Percentiles rank a stretch among this genome's conserved stretches.
phyloP scores from a whole-genome alignment of 2,888 invertebrate species.

The Ormyrus pomaceus region DNA sequence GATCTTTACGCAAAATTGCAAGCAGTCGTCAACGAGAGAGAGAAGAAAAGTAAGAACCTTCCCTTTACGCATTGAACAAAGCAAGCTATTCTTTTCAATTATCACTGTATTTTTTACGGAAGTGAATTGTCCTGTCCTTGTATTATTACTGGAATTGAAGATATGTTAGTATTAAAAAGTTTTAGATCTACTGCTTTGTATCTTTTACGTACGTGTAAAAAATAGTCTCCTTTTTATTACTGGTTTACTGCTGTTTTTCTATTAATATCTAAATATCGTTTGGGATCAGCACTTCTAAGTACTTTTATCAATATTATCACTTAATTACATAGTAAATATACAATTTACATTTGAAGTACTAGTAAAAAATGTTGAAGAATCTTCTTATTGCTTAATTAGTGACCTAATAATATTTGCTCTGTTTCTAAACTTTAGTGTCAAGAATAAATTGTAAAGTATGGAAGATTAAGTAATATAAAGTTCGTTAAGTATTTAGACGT shows the following conservation, averaged over 20 bases:
- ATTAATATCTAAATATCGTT: neutral
- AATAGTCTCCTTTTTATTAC: slow-evolving; percentile 29
- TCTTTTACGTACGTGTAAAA: slow-evolving; percentile 27
- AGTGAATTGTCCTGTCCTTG: neutral
- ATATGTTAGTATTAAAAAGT: slow-evolving; percentile 37
- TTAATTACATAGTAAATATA: neutral
- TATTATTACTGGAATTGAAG: neutral
- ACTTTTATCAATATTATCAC: slow-evolving; percentile 15
- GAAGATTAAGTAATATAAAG: slow-evolving; percentile 6
- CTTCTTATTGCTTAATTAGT: neutral
- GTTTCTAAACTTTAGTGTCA: neutral
- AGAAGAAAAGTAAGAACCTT: too few species aligned
- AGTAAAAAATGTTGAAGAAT: neutral
- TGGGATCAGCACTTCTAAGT: slow-evolving; percentile 43
- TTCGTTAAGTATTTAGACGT: slow-evolving; percentile 34
- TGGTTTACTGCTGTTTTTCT: neutral
- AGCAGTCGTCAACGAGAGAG: too few species aligned
- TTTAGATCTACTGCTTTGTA: neutral
- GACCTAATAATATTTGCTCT: neutral
- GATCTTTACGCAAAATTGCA: too few species aligned
- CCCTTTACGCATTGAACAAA: too few species aligned
- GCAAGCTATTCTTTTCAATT: too few species aligned
- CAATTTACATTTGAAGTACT: neutral
- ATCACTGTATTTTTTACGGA: too few species aligned
- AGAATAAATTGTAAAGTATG: neutral